These are phyloP conservation scores for Trinorchestia longiramus DNA, from an alignment of 1,140 invertebrate species.

Conservation along the genomic window DNA sequence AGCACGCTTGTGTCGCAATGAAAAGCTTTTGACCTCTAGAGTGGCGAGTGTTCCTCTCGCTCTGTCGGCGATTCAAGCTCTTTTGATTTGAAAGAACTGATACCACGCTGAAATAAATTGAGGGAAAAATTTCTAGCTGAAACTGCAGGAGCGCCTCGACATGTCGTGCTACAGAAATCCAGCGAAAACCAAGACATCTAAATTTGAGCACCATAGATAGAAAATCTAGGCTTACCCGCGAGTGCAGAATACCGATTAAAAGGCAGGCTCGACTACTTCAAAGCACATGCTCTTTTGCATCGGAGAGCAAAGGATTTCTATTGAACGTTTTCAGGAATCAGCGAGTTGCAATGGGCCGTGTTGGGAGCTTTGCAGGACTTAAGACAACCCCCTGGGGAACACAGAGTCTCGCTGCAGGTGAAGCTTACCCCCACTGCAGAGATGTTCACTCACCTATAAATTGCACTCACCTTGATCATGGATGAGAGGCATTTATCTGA, in stretches of 20 bases:
- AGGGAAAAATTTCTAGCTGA: not conserved
- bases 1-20: too few relatives aligned
- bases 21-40: too few relatives aligned
- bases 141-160: not conserved
- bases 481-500: not conserved
- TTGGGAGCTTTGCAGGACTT: not conserved
- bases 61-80: too few relatives aligned
- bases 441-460: not conserved
- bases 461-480: not conserved
- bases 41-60: too few relatives aligned
- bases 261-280: conserved; percentile 1
- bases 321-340: conserved; percentile 26
- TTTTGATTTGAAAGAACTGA: not conserved
- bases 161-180: not conserved
- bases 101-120: not conserved
- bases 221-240: not conserved
- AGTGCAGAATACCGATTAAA: conserved; percentile 5
- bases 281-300: conserved; percentile 47
- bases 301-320: conserved; percentile 2
- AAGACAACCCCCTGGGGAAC: not conserved
- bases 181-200: not conserved
- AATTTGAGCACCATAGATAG: not conserved
- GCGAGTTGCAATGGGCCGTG: conserved; percentile 16
- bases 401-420: not conserved
- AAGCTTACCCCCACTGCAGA: not conserved